phyloP scores from a whole-genome alignment of 2,113 vertebrate species.

The crab-eating macaque (Macaca fascicularis) region T2T-MFA8v1.1 NC_088376.1:9895001-9895500 shows the following conservation, averaged over 20 bases:
- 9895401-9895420: background rate
- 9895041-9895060: background rate
- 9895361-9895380: background rate
- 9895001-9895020: rapidly evolving
- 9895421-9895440: background rate
- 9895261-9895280: background rate
- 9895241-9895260: background rate
- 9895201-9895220: background rate
- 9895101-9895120: background rate
- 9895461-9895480: background rate
- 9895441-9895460: background rate
- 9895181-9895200: background rate
- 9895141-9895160: background rate
- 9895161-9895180: background rate
- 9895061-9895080: background rate
- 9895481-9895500: background rate
- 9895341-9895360: background rate
- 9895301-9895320: background rate
- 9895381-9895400: background rate
- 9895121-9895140: background rate
- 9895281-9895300: background rate
- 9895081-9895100: background rate
- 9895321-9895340: background rate
- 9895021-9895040: background rate
- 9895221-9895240: background rate